Percentiles rank a stretch among this genome's conserved stretches.
These are phyloP conservation scores for Cylindroiulus punctatus DNA, from an alignment of 2,888 invertebrate genomes.

Conservation along the genomic window DNA sequence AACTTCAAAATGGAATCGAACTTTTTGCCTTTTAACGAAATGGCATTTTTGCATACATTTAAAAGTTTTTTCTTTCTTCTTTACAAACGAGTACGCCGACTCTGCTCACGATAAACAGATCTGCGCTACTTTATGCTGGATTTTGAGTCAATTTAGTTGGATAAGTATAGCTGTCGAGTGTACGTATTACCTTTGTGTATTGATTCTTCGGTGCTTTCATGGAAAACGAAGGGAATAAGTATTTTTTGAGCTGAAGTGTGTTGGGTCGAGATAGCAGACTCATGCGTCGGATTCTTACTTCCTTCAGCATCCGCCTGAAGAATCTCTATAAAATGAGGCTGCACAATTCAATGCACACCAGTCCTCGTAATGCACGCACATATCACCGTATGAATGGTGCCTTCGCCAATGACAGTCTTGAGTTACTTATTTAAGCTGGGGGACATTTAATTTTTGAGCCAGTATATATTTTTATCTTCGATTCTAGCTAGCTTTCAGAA, in stretches of 20 bases:
- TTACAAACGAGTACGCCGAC: neutral
- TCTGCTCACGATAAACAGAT: conserved; percentile 1
- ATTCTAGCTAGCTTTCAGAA: neutral
- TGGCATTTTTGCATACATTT: conserved; percentile 17
- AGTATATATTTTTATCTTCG: conserved; percentile 24
- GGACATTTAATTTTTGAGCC: conserved; percentile 17
- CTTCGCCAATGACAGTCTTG: conserved; percentile 25
- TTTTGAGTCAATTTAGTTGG: conserved; percentile 43
- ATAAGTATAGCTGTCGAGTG: conserved; percentile 22
- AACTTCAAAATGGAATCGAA: neutral
- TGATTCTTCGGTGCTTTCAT: conserved; percentile 47
- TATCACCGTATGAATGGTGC: conserved; percentile 12
- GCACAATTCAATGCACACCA: conserved; percentile 24
- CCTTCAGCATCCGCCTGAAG: neutral
- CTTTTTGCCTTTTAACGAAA: conserved; percentile 43
- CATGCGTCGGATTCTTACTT: conserved; percentile 1
- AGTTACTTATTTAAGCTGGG: neutral
- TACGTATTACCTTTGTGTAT: conserved; percentile 28
- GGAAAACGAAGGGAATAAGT: conserved; percentile 47
- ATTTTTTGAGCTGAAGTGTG: conserved; percentile 43
- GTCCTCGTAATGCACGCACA: neutral
- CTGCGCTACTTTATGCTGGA: conserved; percentile 37
- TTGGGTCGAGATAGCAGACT: conserved; percentile 35
- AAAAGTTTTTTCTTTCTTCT: conserved; percentile 8
- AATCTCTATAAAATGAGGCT: conserved; percentile 36